Conservation (phyloP, 2,888 invertebrate species). For the Megamerina dolium region DNA sequence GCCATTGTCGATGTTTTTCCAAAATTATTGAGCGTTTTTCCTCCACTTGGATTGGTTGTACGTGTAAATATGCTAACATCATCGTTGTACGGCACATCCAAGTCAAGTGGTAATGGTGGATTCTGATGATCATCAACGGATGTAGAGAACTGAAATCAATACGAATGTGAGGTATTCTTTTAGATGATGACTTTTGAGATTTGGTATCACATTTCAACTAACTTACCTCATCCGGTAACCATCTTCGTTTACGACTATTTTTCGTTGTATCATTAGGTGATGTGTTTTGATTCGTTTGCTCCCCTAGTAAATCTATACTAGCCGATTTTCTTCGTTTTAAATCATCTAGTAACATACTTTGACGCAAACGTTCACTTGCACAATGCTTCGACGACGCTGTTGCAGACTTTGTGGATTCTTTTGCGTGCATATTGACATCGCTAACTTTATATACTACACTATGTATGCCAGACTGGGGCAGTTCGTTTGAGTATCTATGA, state of each 20-base stretch:
- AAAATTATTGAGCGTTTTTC: constrained; percentile 17
- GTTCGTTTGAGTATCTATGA: constrained; percentile 50
- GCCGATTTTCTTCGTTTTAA: constrained; percentile 27
- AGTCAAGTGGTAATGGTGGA: constrained; percentile 60
- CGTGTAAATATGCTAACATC: constrained; percentile 54
- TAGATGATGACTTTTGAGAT: neutral
- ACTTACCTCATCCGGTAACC: constrained; percentile 62
- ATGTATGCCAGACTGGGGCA: constrained; percentile 57
- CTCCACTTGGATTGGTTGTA: constrained; percentile 33
- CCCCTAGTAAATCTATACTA: constrained; percentile 3
- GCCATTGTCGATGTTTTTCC: constrained; percentile 22
- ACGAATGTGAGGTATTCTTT: no score
- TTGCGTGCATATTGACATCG: constrained; percentile 58
- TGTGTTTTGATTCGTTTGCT: neutral
- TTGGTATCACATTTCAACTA: neutral
- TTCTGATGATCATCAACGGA: constrained; percentile 43
- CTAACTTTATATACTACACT: constrained; percentile 78
- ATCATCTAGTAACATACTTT: constrained; percentile 32
- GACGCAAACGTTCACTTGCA: constrained; percentile 45
- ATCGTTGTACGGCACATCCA: constrained; percentile 61
- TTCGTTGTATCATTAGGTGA: constrained; percentile 8
- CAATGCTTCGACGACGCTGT: constrained; percentile 37
- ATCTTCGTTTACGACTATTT: constrained; percentile 48
- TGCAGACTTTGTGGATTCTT: constrained; percentile 40
- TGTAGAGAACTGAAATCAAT: constrained; percentile 25